Base-by-base conservation (phyloP, 2,797 vertebrate genomes). In the Melopsittacus undulatus region DNA sequence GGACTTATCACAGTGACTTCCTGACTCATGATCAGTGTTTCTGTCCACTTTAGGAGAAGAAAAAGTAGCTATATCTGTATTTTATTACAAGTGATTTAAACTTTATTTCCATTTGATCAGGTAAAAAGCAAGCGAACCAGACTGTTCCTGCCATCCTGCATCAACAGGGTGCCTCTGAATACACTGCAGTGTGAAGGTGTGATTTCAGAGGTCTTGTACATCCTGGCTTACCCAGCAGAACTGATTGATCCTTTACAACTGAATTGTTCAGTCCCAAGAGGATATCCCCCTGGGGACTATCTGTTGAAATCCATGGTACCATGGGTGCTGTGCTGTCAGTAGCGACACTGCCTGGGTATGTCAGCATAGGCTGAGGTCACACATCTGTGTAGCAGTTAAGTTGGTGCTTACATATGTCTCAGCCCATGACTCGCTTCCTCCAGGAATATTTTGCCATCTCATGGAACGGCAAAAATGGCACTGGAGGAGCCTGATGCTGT, bases 381-480 rank as follows among this genome's bases (percentile, higher is more conserved):
- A 29, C 27, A 16, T 34, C 52, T 59, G 70, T 38, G 29, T 23
- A 79, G 43, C 34, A 21, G 23, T 42, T 70, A 42, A 49, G 42
- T 48, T 38, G 36, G 29, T 56, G n/a, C 42, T 92, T n/a, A 16
- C 0, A 0, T 46, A 30, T 0, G 0, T 63, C 72, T 77, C 34
- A 13, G 42, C 16, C 76, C 2, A 3, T 38, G 72, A 56, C 52
- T 48, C 2, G 30, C 18, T 70, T 70, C 73, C 1, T 0, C 27
- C 7, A 24, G 52, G 61, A 67, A 49, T 45, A 13, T 40, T 20
- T 80, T 46, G 17, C 15, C 14, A 0, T 42, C 68, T 27, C 13
- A 0, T 1, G 11, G 42, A 24, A 46, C 2, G 0, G 48, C 59
- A 48, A 74, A 30, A 74, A 40, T 21, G 23, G 76, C 17, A 0